A percentile compares a stretch with the other conserved stretches of the same genome.
Conservation (phyloP, 2,113 vertebrate species). For the Pedetes capensis region DNA sequence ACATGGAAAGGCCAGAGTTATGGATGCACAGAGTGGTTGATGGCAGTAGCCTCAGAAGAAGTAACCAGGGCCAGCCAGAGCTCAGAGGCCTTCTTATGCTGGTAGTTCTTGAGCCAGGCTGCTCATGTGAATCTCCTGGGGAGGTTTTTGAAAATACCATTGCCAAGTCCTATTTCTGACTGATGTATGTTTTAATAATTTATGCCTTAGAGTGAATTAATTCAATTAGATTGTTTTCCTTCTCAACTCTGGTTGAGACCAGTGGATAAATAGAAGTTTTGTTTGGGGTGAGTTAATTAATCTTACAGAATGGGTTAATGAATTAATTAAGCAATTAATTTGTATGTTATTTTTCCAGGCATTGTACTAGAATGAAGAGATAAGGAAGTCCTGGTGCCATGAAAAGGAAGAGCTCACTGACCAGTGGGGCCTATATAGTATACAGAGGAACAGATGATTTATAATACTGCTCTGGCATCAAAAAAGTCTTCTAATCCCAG, state of each 20-base stretch:
- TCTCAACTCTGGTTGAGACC: conserved; percentile 38
- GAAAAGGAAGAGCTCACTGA: neutral
- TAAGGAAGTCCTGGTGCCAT: neutral
- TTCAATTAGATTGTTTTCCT: conserved; percentile 58
- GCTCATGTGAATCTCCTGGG: neutral
- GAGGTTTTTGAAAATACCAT: neutral
- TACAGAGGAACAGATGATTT: neutral
- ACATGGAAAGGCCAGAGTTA: neutral
- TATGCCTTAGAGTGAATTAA: conserved; percentile 57
- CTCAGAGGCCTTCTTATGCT: neutral
- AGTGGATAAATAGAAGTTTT: conserved; percentile 53
- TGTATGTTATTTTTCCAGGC: neutral
- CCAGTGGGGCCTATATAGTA: no score
- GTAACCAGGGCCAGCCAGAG: neutral
- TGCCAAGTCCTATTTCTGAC: conserved; percentile 36
- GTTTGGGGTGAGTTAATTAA: conserved; percentile 59
- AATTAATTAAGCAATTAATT: conserved; percentile 18
- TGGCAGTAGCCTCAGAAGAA: accelerated
- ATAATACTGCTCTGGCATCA: neutral
- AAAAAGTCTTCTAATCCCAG: neutral
- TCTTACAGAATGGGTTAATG: conserved; percentile 34
- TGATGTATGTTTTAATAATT: conserved; percentile 65
- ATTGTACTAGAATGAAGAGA: neutral
- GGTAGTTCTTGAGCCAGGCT: neutral
- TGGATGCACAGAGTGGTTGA: accelerated